These are phyloP conservation scores for Drosophila willistoni DNA, from an alignment of 1,140 invertebrate genomes.

Conservation along the genomic window DNA sequence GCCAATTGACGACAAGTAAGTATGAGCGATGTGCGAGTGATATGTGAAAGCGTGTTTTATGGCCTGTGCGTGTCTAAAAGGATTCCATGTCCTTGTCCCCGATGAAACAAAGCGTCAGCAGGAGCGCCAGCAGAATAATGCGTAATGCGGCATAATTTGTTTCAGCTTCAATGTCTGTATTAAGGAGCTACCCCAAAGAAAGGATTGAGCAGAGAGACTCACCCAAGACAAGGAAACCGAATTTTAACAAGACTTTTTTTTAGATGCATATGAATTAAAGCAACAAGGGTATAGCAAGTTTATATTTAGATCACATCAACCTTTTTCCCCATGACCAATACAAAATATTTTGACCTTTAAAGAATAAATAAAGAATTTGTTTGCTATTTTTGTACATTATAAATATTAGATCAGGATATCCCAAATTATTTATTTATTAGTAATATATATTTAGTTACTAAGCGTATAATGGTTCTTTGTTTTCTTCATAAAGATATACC, in stretches of 20 bases:
- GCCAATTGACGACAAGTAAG: slow-evolving; percentile 73
- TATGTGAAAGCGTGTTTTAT: slow-evolving; percentile 70
- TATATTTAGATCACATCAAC: too few relatives aligned
- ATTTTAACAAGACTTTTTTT: slow-evolving; percentile 28
- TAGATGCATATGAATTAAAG: neutral
- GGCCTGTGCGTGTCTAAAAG: slow-evolving; percentile 63
- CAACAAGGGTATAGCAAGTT: neutral
- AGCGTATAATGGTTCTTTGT: too few relatives aligned
- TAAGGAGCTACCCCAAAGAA: slow-evolving; percentile 44
- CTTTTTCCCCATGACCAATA: too few relatives aligned
- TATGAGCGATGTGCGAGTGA: slow-evolving; percentile 64
- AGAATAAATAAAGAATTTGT: too few relatives aligned
- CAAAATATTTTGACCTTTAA: too few relatives aligned
- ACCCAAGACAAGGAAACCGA: slow-evolving; percentile 49
- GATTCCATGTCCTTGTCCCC: slow-evolving; percentile 11
- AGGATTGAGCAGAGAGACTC: slow-evolving; percentile 39
- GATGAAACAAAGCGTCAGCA: slow-evolving; percentile 17
- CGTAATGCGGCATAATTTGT: slow-evolving; percentile 65
- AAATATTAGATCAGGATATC: too few relatives aligned
- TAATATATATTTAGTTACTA: too few relatives aligned
- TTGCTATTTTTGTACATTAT: too few relatives aligned
- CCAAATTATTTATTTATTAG: too few relatives aligned
- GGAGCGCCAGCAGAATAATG: slow-evolving; percentile 33
- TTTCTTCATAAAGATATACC: too few relatives aligned
- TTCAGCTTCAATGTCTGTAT: slow-evolving; percentile 68